Evolutionary conservation across 2,113 vertebrate genomes (phyloP).

Genomic region (Ophthalmolycus amberensis): DNA sequence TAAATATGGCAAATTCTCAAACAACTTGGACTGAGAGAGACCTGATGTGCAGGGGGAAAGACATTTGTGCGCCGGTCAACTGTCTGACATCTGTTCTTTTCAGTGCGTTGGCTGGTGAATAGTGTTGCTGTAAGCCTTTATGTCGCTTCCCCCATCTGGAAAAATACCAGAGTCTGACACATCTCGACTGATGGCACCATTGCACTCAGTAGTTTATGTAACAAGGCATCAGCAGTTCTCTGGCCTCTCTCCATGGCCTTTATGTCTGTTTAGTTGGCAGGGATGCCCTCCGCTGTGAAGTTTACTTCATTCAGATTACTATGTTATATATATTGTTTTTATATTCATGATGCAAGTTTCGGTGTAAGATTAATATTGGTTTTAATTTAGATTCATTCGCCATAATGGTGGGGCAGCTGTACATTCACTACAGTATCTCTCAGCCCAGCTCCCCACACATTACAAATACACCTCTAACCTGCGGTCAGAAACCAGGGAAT

Average conservation of each 20-base stretch:
- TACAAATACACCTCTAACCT: not conserved
- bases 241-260: conserved; percentile 26
- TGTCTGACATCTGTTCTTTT: conserved; percentile 48
- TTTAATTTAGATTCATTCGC: not conserved
- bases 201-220: conserved; percentile 8
- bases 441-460: not conserved
- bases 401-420: not conserved
- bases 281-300: not conserved
- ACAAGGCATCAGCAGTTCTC: conserved; percentile 33
- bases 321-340: not conserved
- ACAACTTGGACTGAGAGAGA: not conserved
- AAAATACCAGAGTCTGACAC: conserved; percentile 22
- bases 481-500: not conserved
- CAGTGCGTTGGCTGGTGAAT: conserved; percentile 16
- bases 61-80: conserved; percentile 21
- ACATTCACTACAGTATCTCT: not conserved
- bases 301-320: not conserved
- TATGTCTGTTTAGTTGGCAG: conserved; percentile 16
- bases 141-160: conserved; percentile 25
- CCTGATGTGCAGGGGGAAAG: not conserved
- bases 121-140: conserved; percentile 27
- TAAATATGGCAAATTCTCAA: not conserved
- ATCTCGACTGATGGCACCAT: conserved; percentile 30
- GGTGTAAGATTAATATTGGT: not conserved
- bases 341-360: not conserved